Conservation (phyloP, 2,797 vertebrate genomes). For the Perodicticus potto region DNA sequence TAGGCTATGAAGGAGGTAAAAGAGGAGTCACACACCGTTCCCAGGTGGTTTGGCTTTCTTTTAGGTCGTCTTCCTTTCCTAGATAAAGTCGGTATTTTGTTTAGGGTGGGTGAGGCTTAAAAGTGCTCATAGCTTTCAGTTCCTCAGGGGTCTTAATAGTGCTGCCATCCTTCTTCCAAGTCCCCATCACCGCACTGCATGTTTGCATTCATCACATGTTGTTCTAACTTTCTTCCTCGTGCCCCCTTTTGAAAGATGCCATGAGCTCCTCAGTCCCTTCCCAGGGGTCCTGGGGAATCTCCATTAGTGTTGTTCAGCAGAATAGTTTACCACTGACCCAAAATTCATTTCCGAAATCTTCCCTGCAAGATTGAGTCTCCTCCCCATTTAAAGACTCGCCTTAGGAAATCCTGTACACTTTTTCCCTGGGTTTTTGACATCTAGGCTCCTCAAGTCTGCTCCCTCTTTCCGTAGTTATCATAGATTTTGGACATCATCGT, state of each 20-base stretch:
- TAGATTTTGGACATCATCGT: not conserved
- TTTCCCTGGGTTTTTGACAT: not conserved
- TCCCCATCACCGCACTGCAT: not conserved
- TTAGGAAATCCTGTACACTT: not conserved
- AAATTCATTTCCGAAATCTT: not conserved
- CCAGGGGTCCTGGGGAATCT: not conserved
- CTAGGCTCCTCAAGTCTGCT: not conserved
- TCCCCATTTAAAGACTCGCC: not conserved
- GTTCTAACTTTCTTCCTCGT: not conserved
- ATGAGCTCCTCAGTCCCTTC: too few relatives aligned
- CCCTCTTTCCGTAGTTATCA: not conserved
- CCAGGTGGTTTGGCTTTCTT: not conserved
- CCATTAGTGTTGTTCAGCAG: not conserved
- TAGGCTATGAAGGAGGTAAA: not conserved
- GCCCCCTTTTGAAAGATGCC: not conserved
- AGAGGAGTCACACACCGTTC: not conserved
- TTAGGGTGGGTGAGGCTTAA: not conserved
- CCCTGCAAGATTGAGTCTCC: not conserved
- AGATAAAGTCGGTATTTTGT: not conserved
- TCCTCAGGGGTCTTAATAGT: not conserved
- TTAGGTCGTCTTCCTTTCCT: not conserved
- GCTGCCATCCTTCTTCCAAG: not conserved
- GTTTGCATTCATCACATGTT: not conserved
- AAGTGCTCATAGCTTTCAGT: not conserved
- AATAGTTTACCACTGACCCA: not conserved